Conservation (phyloP, 2,797 vertebrate genomes). For the Heterohyrax brucei region DNA sequence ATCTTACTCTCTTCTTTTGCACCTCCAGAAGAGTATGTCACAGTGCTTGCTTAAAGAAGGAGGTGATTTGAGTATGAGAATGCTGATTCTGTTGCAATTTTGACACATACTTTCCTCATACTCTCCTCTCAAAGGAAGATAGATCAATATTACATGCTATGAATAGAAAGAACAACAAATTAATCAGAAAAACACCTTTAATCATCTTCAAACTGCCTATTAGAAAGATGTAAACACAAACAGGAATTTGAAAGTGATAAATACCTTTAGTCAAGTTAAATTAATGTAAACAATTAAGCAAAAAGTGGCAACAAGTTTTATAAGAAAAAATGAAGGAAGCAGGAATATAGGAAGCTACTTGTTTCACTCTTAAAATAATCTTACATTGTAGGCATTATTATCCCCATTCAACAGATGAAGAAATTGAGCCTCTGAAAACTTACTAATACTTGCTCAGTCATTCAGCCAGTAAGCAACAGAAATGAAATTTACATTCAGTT, state of each 20-base stretch:
- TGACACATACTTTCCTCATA: background rate
- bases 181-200: conserved; percentile 62
- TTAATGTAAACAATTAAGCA: conserved; percentile 27
- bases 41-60: background rate
- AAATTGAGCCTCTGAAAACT: conserved; percentile 7
- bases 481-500: conserved; percentile 36
- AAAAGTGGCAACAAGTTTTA: conserved; percentile 13
- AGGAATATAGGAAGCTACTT: conserved; percentile 21
- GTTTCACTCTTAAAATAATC: background rate
- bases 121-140: background rate
- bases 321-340: background rate
- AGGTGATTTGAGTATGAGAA: background rate
- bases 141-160: conserved; percentile 27
- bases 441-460: background rate
- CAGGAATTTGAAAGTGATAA: conserved; percentile 65
- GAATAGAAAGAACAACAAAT: conserved; percentile 54
- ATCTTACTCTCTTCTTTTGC: conserved; percentile 12
- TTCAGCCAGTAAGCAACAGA: background rate
- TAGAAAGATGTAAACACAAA: conserved; percentile 74
- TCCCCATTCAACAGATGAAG: background rate
- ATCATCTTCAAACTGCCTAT: conserved; percentile 68
- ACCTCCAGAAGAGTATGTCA: background rate
- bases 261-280: conserved; percentile 65
- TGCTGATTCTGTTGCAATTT: background rate
- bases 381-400: background rate